Evolutionary conservation across 2,888 invertebrate species (phyloP), one percentile per base, ranked within the genome.

Genomic region (Lysandra bellargus): DNA sequence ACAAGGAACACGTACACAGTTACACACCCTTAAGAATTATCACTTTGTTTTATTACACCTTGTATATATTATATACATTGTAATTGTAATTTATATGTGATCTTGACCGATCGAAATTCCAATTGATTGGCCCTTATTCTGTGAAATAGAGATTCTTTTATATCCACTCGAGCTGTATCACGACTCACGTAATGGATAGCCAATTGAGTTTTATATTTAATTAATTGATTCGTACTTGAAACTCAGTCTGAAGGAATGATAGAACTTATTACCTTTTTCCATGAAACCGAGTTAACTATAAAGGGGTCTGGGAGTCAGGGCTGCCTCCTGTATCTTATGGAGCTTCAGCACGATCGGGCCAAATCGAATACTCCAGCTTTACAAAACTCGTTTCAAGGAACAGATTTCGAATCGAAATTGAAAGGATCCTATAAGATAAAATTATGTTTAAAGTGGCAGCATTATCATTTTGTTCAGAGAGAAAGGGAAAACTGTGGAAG

Each of bases 251-350:
- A 30, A 61, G 61, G 61, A 64, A 64, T 64, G 64, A 30, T 30
- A 30, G 23, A 64, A 23, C 64, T 30, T 64, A 64, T 30, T 64
- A 30, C 64, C 12, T 9, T 64, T 12, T 30, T 12, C 12, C 64
- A 64, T 64, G 30, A 64, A 64, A 23, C 7, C 9, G 9, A 30
- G 30, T 64, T 64, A 7, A 64, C 64, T 30, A 64, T 64, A 64
- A 64, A 64, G 64, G 64, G 64, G 64, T 64, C 64, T 64, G 64
- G 64, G 64, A 64, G 30, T 64, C 30, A 64, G 64, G 64, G 64
- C 2, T 64, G 64, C 23, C 64, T 30, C 64, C 1, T 64, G 7
- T 7, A 6, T 30, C 9, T 9, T 64, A 57, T 57, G 4, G 57
- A 57, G 9, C 23, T 64, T 64, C 23, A 23, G 64, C 64, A 30